Conservation (phyloP, 2,113 vertebrate genomes). For the Cephalopholis sonnerati region DNA sequence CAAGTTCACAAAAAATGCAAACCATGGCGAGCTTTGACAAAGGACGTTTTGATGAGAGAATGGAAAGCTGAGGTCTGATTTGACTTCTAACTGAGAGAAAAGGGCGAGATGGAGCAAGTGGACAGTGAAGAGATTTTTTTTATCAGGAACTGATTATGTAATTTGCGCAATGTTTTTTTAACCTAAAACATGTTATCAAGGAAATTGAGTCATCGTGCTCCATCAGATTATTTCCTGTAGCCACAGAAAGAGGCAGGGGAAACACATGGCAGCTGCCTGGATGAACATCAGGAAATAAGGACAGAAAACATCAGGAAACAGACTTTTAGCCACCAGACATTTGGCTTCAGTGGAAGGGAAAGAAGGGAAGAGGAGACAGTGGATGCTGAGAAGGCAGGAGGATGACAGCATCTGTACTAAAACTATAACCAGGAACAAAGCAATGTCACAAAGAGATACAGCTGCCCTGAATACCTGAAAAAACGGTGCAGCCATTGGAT, state of each 20-base stretch:
- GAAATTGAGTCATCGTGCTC: neutral
- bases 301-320: slow-evolving; percentile 52
- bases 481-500: neutral
- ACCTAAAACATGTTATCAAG: neutral
- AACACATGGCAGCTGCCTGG: slow-evolving; percentile 13
- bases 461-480: neutral
- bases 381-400: neutral
- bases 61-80: slow-evolving; percentile 1
- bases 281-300: slow-evolving; percentile 37
- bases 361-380: neutral
- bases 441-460: neutral
- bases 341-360: slow-evolving; percentile 1
- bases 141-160: neutral
- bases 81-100: slow-evolving; percentile 9
- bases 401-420: fast-evolving
- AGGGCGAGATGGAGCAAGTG: neutral
- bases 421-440: neutral
- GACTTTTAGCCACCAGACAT: slow-evolving; percentile 28
- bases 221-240: neutral
- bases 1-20: slow-evolving; percentile 16
- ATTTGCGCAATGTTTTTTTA: neutral
- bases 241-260: slow-evolving; percentile 1
- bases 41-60: slow-evolving; percentile 8
- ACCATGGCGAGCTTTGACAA: slow-evolving; percentile 14
- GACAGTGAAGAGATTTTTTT: neutral